These are phyloP conservation scores for Piprites chloris DNA, from an alignment of 2,113 vertebrate species.

Conservation along the genomic window DNA sequence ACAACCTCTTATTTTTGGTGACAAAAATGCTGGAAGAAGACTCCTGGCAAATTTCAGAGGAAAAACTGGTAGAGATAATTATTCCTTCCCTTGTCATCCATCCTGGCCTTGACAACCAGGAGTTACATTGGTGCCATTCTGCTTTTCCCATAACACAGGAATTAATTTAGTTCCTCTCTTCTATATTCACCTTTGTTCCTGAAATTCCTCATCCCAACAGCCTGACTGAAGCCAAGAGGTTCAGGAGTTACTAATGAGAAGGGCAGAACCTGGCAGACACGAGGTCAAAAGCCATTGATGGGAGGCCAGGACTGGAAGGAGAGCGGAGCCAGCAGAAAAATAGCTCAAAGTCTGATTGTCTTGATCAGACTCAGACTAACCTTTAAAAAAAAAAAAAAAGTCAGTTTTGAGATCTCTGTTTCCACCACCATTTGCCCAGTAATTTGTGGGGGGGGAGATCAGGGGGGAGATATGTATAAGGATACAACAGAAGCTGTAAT, in stretches of 20 bases:
- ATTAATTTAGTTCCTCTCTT: background rate
- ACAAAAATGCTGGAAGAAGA: background rate
- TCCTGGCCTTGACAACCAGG: background rate
- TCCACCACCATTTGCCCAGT: background rate
- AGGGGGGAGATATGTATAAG: background rate
- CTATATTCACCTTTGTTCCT: background rate
- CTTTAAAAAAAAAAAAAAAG: background rate
- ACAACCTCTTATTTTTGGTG: background rate
- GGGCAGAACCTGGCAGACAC: background rate
- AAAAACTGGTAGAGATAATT: background rate
- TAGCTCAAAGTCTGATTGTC: background rate
- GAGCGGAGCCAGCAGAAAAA: background rate
- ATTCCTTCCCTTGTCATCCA: background rate
- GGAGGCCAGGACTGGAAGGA: background rate
- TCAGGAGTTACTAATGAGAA: background rate
- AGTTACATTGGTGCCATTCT: background rate
- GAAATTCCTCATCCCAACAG: background rate
- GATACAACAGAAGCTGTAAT: background rate
- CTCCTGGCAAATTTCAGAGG: background rate
- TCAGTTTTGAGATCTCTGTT: background rate
- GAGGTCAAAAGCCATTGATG: background rate
- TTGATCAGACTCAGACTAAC: background rate
- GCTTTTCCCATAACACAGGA: fast-evolving
- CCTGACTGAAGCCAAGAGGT: background rate
- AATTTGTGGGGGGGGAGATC: background rate